Base-by-base conservation (phyloP, 2,113 vertebrate genomes). In the Tylochromis polylepis region DNA sequence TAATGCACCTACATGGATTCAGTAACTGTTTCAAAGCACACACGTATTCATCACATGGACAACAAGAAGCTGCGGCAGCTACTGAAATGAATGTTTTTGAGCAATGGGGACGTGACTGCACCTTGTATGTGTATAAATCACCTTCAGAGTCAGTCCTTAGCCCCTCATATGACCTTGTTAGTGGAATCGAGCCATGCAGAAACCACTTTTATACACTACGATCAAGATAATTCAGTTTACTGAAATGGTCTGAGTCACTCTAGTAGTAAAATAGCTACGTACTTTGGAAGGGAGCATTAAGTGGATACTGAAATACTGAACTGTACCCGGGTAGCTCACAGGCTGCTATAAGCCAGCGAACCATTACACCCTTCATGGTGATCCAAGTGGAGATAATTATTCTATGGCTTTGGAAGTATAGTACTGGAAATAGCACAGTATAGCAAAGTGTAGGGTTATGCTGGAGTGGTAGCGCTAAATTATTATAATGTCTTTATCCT, bases 181-280 rank as follows among this genome's bases (percentile, higher is more conserved):
- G 82, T 38, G 18, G 65, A 85, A 46, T 41, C 36, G 57, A 90
- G 59, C 46, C 89, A 59, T 59, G 87, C 84, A 70, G 79, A 92
- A 87, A 78, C 43, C 62, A n/a, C 83, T 86, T 80, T 60, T 16
- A 78, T 65, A 79, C 77, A 80, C 78, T 38, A 53, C 1, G 5
- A 75, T 43, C 83, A 56, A 81, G 58, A 80, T 81, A 24, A 72
- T 86, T 83, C 38, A 41, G 51, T 82, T 92, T n/a, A 34, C 65
- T 18, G 51, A 57, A 43, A 57, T 38, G 84, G 59, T 78, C 87
- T 22, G 4, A 79, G 84, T 65, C 65, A 79, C 56, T 75, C 65
- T 55, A 38, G 65, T 57, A 65, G 87, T 89, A 55, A 86, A 85
- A 67, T 83, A 87, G 53, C 87, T 80, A 38, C 79, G 16, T 84